Base-by-base conservation (phyloP, 2,113 vertebrate genomes). In the Colaptes auratus region DNA sequence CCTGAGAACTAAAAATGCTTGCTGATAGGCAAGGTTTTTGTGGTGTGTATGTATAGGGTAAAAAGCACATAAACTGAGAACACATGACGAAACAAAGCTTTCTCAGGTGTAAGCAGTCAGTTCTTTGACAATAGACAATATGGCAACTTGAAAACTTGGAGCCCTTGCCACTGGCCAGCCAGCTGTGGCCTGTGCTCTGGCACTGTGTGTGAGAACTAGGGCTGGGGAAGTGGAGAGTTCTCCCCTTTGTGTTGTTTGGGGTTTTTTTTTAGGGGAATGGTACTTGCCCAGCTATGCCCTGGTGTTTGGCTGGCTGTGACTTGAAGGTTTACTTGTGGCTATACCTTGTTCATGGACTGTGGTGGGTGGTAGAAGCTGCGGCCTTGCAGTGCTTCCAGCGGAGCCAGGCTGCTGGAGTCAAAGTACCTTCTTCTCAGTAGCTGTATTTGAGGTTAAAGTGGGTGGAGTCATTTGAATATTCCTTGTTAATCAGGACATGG, bases 401-500 rank as follows among this genome's bases (percentile, higher is more conserved):
- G 66, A 92, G 79, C 59, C 28, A 15, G 73, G 93, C 72, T 94
- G 21, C 35, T 17, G 17, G 60, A 92, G 64, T 36, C 36, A 9
- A 19, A 35, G 72, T 36, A 35, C 44, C 9, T 39, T 61, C 50
- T 69, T 81, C 55, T 73, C 18, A 27, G 86, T 14, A 69, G 72
- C 78, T 94, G 67, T 71, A 66, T 42, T 76, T 83, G 94, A 91
- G 95, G 81, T 82, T 75, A 36, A 79, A 90, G 92, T 90, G 86
- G 90, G 93, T 93, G 95, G 90, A 75, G 82, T 60, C 9, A 36
- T 63, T 93, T 93, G 92, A 95, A 81, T 96, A 93, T 92, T 96
- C 78, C 59, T 24, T 81, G 46, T 96, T 95, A 91, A 93, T 42
- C n/a, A 52, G 58, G 74, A 55, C 70, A 78, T 88, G 69, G 0